Evolutionary conservation across 1,140 invertebrate genomes (phyloP), one percentile per base, ranked within the genome.

Genomic region (Coptotermes formosanus): DNA sequence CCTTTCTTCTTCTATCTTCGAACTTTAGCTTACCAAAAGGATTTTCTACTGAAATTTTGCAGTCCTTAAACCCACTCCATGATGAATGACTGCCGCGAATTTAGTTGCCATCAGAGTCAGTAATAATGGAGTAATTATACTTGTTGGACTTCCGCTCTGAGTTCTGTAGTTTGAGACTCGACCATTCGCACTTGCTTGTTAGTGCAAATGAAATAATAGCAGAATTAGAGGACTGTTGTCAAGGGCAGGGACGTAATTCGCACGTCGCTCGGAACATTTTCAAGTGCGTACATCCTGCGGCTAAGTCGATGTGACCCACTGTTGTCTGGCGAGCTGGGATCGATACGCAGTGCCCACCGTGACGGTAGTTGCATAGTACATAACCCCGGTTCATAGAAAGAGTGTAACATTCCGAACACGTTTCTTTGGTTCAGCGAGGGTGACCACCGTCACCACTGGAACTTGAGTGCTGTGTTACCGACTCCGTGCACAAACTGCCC

Each of bases 231-330:
- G 48, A 21, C 52, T 55, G 3, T 21, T 12, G 6, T 55, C 19
- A 19, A 55, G 14, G 2, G 52, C 52, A 30, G 12, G 64, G 1
- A 30, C n/a, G 64, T 75, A 75, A 75, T 75, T 75, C 64, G n/a
- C n/a, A 75, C n/a, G 64, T 75, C 64, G n/a, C 25, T 30, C 3
- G 64, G 64, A 2, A 0, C n/a, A n/a, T 75, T 75, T 75, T 75
- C 64, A 75, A 75, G 64, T 75, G 64, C 64, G 30, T 75, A 75
- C 64, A 75, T 75, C 64, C 64, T 75, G 64, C 64, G 64, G 64
- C 14, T 25, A 14, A 75, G 64, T 30, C 14, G 64, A 75, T 75
- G 64, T 75, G 64, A 75, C 64, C 64, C 64, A 64, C 19, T 23
- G 3, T 75, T 16, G 9, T 75, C 6, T 4, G 64, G 3, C 16